Evolutionary conservation across 2,888 invertebrate genomes (phyloP), one percentile per base, ranked within the genome.

Genomic region (Blastobasis adustella): DNA sequence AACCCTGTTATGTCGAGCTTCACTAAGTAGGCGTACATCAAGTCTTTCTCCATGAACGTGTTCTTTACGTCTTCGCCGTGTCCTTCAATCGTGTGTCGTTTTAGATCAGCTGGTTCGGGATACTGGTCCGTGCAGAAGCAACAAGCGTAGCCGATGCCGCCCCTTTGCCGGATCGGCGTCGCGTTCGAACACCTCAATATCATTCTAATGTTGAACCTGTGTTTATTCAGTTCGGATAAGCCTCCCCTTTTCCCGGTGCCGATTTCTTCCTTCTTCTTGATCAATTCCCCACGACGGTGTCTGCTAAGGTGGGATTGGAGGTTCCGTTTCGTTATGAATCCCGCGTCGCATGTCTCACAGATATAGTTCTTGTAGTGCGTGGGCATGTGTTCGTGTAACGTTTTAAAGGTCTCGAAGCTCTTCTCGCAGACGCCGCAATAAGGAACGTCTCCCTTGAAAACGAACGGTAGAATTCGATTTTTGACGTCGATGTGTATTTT

Each of bases 111-210:
- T 0, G 79, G 67, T 4, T 69, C 56, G 0, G 56, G 51, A 37
- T 55, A 76, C n/a, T 69, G 61, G 0, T 67, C 56, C 0, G 50
- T 45, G 52, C 82, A 82, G 54, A 71, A 80, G 38, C 65, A 67
- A 50, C 82, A 82, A 0, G 58, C 62, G 54, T 74, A 82, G 0
- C 76, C 77, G 6, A 65, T 45, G 10, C 70, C 73, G 0, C 63
- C 65, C 49, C 63, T 67, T 43, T 62, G 62, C 37, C 70, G 60
- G 23, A 82, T 73, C 0, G 82, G 80, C 3, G 81, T 81, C 0
- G 80, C 80, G 49, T 79, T 82, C 0, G 80, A 71, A 57, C 66
- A 63, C n/a, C 57, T 51, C 3, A 82, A 52, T 23, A 82, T 68
- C 41, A 63, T 66, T 53, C 60, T 60, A 37, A 76, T 58, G 50